Conservation (phyloP, 2,888 invertebrate species). For the Apodemia hepburni region DNA sequence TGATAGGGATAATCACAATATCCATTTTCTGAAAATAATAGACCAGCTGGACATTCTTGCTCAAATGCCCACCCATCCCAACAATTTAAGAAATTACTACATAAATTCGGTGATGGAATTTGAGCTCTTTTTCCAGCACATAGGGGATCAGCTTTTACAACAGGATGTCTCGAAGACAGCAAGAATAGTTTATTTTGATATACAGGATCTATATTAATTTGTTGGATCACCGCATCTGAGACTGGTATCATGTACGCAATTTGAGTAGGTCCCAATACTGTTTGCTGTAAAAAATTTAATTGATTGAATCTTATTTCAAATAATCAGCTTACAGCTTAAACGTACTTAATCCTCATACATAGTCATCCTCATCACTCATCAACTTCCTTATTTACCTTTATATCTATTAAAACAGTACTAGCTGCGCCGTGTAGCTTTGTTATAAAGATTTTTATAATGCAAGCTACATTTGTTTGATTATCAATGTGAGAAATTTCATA, state of each 20-base stretch:
- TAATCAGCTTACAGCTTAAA: no score
- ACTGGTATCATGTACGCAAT: constrained; percentile 63
- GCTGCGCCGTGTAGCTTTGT: no score
- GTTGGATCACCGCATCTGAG: constrained; percentile 59
- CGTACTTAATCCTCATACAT: no score
- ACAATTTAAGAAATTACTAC: constrained; percentile 84
- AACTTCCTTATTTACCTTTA: no score
- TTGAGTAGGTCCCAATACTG: constrained; percentile 42
- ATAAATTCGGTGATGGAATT: constrained; percentile 79
- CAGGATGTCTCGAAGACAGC: constrained; percentile 47
- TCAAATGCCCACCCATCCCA: constrained; percentile 86
- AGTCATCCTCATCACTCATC: no score
- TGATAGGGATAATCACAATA: constrained; percentile 84
- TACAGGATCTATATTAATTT: constrained; percentile 53
- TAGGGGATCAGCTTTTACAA: constrained; percentile 50
- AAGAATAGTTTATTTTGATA: constrained; percentile 58
- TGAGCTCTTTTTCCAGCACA: constrained; percentile 80
- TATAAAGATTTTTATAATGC: no score
- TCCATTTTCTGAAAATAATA: constrained; percentile 80
- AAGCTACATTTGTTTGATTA: no score
- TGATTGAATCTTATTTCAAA: no score
- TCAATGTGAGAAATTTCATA: no score
- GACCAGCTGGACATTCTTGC: constrained; percentile 82
- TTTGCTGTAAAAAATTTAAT: constrained; percentile 37
- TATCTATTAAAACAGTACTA: no score